Evolutionary conservation across 2,797 vertebrate species (phyloP), one percentile per base, ranked within the genome.

Genomic region (Anas georgica): DNA sequence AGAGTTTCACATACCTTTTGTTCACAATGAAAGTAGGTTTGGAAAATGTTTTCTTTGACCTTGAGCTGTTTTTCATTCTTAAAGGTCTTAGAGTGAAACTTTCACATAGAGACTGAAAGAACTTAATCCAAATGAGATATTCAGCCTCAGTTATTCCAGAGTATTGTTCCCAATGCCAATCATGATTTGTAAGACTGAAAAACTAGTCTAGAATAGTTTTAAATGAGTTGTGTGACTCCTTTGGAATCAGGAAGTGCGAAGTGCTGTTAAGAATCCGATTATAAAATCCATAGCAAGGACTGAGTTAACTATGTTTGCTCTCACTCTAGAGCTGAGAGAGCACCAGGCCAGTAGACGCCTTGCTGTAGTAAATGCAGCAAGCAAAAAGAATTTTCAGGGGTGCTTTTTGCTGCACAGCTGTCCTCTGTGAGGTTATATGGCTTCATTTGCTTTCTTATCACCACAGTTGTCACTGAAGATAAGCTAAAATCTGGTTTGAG

Each of bases 71-170:
- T 84, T 86, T 28, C 39, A 68, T 92, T 90, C 62, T 86, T 72
- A 52, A 43, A 86, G 67, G 63, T 79, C 26, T 52, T 45, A 13
- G 48, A 25, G 48, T 50, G 23, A 50, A 50, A 50, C 48, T 14
- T 50, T 25, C 23, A 50, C 23, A 5, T 50, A 50, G 12, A 50
- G 48, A 50, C 23, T 67, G 59, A 62, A 87, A 94, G 52, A 93
- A 68, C 59, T 59, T 87, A 90, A 91, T 94, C 74, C 63, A 92
- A 95, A 94, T 90, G 84, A 95, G 72, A 72, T 87, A 91, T 93
- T 69, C 60, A 72, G 48, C 43, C 88, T 86, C 41, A 20, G 5
- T 64, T 86, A 85, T 90, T 86, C 60, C n/a, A 33, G 46, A 86
- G 52, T 60, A 52, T 78, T 85, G 64, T 94, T 77, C 54, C 69